Conservation (phyloP, 2,888 invertebrate genomes). For the Limenitis camilla region DNA sequence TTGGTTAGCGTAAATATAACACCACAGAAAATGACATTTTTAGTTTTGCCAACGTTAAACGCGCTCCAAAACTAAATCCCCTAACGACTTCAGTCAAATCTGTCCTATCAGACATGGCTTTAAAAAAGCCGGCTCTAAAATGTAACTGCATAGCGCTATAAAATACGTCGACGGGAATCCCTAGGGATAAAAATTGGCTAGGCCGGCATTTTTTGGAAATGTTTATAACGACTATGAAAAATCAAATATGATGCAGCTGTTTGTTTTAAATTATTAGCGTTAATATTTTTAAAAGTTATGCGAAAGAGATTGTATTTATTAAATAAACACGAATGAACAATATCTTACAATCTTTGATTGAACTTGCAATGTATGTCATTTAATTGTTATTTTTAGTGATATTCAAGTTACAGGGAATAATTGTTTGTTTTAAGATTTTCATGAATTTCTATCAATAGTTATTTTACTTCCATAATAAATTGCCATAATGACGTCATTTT, state of each 20-base stretch:
- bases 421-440: too few species aligned
- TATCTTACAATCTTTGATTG: too few species aligned
- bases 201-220: slow-evolving; percentile 22
- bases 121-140: slow-evolving; percentile 27
- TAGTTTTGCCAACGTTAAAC: slow-evolving; percentile 13
- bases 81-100: slow-evolving; percentile 26
- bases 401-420: too few species aligned
- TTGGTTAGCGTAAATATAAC: neutral
- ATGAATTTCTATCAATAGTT: too few species aligned
- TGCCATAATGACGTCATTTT: too few species aligned
- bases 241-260: slow-evolving; percentile 10
- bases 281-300: too few species aligned
- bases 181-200: slow-evolving; percentile 23
- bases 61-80: slow-evolving; percentile 23
- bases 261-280: too few species aligned
- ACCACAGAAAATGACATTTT: slow-evolving; percentile 2
- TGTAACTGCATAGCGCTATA: slow-evolving; percentile 26
- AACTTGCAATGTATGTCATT: too few species aligned
- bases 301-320: too few species aligned
- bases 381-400: too few species aligned
- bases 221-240: slow-evolving; percentile 24
- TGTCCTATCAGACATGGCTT: slow-evolving; percentile 26
- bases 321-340: too few species aligned
- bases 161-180: slow-evolving; percentile 24
- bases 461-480: too few species aligned